Conservation (phyloP, 2,888 invertebrate genomes). For the Chalcis sispes region DNA sequence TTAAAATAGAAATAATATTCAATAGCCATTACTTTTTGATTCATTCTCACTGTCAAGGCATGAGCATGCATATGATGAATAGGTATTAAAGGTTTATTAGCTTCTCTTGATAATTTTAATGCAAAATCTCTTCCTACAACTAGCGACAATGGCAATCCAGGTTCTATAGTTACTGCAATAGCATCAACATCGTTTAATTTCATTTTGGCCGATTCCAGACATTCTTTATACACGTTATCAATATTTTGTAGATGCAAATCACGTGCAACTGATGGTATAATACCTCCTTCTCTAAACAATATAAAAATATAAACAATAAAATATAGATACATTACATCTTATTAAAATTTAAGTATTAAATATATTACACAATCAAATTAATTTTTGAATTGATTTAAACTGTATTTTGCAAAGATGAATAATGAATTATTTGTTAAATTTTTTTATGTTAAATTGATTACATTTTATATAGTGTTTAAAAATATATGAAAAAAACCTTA, state of each 20-base stretch:
- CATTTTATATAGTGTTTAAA: neutral
- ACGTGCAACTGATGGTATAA: constrained; percentile 91
- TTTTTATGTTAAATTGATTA: neutral
- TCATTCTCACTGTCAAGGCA: constrained; percentile 91
- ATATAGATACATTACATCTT: neutral
- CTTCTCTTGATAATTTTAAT: constrained; percentile 82
- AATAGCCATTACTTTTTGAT: constrained; percentile 77
- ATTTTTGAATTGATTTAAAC: no score
- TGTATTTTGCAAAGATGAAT: no score
- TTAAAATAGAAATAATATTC: neutral
- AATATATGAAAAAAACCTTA: constrained; percentile 70
- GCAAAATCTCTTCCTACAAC: constrained; percentile 89
- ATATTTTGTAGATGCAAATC: constrained; percentile 89
- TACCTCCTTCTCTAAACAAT: constrained; percentile 85
- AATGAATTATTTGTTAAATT: no score
- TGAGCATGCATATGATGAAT: constrained; percentile 99
- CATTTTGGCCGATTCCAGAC: constrained; percentile 81
- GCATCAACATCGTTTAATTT: constrained; percentile 85
- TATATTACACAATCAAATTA: neutral
- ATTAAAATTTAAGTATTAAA: neutral
- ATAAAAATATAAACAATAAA: neutral
- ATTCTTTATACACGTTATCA: constrained; percentile 82
- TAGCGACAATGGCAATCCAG: constrained; percentile 89
- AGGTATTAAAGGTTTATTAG: constrained; percentile 91
- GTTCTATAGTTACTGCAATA: constrained; percentile 93